Conservation (phyloP, 2,113 vertebrate species). For the Campylomormyrus tamandua region DNA sequence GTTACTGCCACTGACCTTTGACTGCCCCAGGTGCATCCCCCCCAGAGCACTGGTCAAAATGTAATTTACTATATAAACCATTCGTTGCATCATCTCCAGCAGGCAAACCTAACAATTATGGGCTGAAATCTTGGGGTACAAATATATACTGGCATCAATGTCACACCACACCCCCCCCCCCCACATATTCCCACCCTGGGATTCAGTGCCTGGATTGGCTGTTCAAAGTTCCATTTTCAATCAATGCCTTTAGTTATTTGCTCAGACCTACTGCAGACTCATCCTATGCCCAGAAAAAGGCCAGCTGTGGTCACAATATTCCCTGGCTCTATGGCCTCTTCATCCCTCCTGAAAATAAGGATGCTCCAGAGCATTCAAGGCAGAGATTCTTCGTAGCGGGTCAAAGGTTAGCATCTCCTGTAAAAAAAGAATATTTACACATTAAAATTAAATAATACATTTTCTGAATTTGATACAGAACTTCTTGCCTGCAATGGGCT, state of each 20-base stretch:
- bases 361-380: slow-evolving; percentile 68
- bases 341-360: slow-evolving; percentile 56
- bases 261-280: background rate
- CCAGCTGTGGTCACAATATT: background rate
- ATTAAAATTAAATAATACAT: background rate
- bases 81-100: background rate
- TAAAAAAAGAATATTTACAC: slow-evolving; percentile 12
- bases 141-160: background rate
- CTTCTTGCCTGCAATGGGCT: background rate
- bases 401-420: slow-evolving; percentile 83
- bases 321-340: background rate
- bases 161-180: background rate
- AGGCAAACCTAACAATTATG: background rate
- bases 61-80: background rate
- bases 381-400: slow-evolving; percentile 73
- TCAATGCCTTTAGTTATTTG: background rate
- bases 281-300: background rate
- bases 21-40: background rate
- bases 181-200: background rate
- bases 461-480: background rate
- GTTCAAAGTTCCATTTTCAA: background rate
- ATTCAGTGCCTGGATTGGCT: background rate
- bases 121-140: background rate
- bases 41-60: background rate
- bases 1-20: background rate